These are phyloP conservation scores for Pegea sp. DNA, from an alignment of 23 tunicate genomes.

Conservation along the genomic window DNA sequence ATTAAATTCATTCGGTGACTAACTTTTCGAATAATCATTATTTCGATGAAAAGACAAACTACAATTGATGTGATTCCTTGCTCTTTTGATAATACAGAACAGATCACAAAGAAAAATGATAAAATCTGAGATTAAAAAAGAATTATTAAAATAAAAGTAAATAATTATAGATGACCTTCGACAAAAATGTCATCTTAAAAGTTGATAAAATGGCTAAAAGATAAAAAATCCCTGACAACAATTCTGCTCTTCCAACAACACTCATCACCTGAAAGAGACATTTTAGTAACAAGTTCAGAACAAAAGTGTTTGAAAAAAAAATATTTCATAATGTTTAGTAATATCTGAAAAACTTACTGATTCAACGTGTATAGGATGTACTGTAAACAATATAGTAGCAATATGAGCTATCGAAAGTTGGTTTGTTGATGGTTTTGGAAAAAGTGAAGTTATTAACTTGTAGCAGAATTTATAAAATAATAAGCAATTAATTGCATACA, in stretches of 20 bases:
- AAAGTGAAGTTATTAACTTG: not conserved
- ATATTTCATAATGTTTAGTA: not conserved
- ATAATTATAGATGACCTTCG: too few species aligned
- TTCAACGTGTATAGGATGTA: slow-evolving; percentile 74
- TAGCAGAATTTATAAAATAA: slow-evolving; percentile 20
- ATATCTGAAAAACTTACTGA: slow-evolving; percentile 26
- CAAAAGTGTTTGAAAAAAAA: not conserved
- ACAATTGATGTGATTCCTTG: slow-evolving; percentile 69
- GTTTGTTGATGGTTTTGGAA: slow-evolving; percentile 4
- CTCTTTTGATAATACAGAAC: slow-evolving; percentile 53
- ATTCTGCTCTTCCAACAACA: slow-evolving; percentile 83
- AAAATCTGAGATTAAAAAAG: slow-evolving; percentile 24
- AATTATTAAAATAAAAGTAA: too few species aligned
- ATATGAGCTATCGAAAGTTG: slow-evolving; percentile 2
- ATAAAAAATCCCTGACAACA: slow-evolving; percentile 53
- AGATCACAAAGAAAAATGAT: slow-evolving; percentile 13
- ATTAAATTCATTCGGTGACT: too few species aligned
- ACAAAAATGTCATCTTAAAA: slow-evolving; percentile 9
- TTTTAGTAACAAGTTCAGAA: not conserved
- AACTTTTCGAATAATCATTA: slow-evolving; percentile 36
- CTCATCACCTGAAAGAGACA: slow-evolving; percentile 38
- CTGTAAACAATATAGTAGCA: slow-evolving; percentile 48
- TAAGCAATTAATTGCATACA: slow-evolving; percentile 19
- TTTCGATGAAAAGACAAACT: slow-evolving; percentile 32
- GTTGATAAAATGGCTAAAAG: slow-evolving; percentile 33